Base-by-base conservation (phyloP, 2,797 vertebrate species). In the Cheracebus regulus region DNA sequence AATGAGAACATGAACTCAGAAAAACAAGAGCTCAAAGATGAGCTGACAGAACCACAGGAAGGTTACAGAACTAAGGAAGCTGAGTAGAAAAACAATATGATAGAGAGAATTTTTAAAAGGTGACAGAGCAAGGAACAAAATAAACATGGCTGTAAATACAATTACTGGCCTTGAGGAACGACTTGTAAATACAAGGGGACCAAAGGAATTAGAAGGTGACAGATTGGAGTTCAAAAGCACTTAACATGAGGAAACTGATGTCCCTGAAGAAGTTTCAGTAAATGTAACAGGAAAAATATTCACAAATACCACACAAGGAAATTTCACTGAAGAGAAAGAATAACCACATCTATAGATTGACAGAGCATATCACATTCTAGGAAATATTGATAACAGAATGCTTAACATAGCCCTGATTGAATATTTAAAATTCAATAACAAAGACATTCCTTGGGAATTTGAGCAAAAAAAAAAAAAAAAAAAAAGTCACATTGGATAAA, bases 1-100 rank as follows among this genome's bases (percentile, higher is more conserved):
- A 97, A 97, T 89, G 88, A 95, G 96, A 93, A 90, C 84, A 76
- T 52, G 55, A 90, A 90, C 73, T 83, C 90, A 80, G 93, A 89
- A 96, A 97, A 95, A 57, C 90, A 79, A 85, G 79, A 76, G 57
- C 90, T 94, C 82, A 64, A 95, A 88, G 57, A 93, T 64, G 80
- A 91, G 78, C 58, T 46, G 90, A 94, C 7, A 91, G 57, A 94
- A 80, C 64, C 41, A 5, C 17, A 36, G 61, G 46, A 91, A 96
- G 26, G 48, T 33, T 95, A 41, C 28, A 73, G 82, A 86, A 84
- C 24, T 55, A 73, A 86, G 61, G 70, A 81, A 4, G 12, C 19
- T 46, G 79, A 96, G 61, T 57, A 81, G 7, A 57, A 72, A 85
- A 84, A 14, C 26, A 78, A 4, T 52, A 46, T 64, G 52, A 48